Evolutionary conservation across 2,797 vertebrate species (phyloP), one percentile per base, ranked within the genome.

Genomic region (Cryptoprocta ferox): DNA sequence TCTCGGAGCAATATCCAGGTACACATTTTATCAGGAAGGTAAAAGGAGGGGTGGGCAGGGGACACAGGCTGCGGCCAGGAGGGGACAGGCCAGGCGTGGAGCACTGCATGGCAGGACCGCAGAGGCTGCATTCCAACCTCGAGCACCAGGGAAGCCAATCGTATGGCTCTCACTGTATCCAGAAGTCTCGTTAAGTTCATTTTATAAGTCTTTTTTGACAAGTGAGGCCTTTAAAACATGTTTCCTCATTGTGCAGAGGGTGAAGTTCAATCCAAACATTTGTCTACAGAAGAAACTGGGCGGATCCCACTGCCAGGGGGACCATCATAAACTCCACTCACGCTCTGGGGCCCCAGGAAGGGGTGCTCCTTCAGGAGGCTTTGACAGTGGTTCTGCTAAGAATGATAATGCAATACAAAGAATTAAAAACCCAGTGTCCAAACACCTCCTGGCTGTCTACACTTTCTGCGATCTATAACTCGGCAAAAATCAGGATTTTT

Each of bases 141-240:
- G 1, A 71, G 75, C 21, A 0, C 53, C 15, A 5, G 15, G 16
- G 15, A 78, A 56, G 91, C 89, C 96, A 83, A 79, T 92, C 87
- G 12, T 1, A 76, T 9, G 48, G 70, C 45, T 59, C 39, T 16
- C 6, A 1, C 68, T 30, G 2, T 48, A 65, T 83, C 87, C 97
- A 93, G 90, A 93, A 97, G 85, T 92, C 94, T 97, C 37, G 39
- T 97, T 95, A 97, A 97, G 48, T 92, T 90, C 45, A 1, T 82
- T 97, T 98, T 97, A 96, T 80, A 94, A 85, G 95, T 53, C 65
- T 92, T 97, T 90, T 97, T 97, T 97, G 97, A 97, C 97, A 96
- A 97, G 89, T 61, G 70, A 98, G n/a, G 82, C 75, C 92, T 97
- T 97, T 98, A 97, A 95, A 98, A 98, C 80, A 56, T 48, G 86